phyloP scores from a whole-genome alignment of 2,113 vertebrate genomes.

The Piliocolobus tephrosceles region DNA sequence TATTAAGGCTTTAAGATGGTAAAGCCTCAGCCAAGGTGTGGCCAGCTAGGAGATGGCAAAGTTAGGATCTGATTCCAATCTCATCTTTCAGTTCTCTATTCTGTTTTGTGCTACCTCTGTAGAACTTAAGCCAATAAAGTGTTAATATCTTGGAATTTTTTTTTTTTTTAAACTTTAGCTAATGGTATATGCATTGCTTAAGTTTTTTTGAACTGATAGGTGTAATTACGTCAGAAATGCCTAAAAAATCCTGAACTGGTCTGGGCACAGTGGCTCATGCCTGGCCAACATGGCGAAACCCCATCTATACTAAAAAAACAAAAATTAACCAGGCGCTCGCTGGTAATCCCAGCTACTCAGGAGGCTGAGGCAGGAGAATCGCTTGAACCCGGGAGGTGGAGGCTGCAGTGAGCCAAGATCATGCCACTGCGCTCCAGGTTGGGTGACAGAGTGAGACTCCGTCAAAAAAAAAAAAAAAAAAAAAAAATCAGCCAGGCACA shows the following conservation, averaged over 20 bases:
- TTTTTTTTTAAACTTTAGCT: background rate
- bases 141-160: background rate
- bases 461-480: too few species aligned
- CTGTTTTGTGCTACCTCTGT: background rate
- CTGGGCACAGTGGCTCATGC: too few species aligned
- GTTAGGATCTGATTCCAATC: background rate
- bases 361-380: too few species aligned
- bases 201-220: background rate
- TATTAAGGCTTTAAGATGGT: background rate
- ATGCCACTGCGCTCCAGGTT: too few species aligned
- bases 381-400: too few species aligned
- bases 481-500: too few species aligned
- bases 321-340: too few species aligned
- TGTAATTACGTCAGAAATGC: background rate
- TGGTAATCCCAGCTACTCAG: too few species aligned
- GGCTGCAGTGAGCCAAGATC: too few species aligned
- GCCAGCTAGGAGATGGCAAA: background rate
- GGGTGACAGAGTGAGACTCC: too few species aligned
- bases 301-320: too few species aligned
- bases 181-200: background rate
- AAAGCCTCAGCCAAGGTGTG: background rate
- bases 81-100: background rate
- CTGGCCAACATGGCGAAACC: too few species aligned
- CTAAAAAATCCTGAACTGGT: background rate
- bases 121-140: background rate